Evolutionary conservation across 2,797 vertebrate species (phyloP), one percentile per base, ranked within the genome.

Genomic region (Anguilla obscura): DNA sequence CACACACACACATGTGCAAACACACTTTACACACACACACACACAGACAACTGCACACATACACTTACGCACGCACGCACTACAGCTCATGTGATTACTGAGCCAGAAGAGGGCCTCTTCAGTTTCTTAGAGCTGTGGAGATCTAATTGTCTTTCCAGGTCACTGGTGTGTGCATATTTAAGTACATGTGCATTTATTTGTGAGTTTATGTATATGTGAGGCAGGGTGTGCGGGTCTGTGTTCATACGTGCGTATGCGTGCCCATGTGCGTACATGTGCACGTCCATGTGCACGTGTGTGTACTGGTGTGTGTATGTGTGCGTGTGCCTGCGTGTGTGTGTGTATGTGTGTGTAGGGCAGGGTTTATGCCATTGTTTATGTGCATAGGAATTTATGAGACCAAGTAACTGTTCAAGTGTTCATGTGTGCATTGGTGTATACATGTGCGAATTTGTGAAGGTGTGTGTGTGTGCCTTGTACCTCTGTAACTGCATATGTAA

Each of bases 171-270:
- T 45, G 16, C 33, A 21, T 79, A 79, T 36, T 18, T 21, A 33
- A 58, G 83, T 5, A 69, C 71, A 76, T 36, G 14, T 36, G 33
- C 36, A 76, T 36, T 76, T 30, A 76, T 76, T 6, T 69, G 63
- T 90, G 71, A 60, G 88, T 69, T 54, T 83, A 16, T 86, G 86
- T 30, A 56, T n/a, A 30, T 79, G 88, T 84, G 24, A 2, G 80
- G 79, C 2, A 86, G 50, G 2, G 9, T n/a, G 45, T 21, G 74
- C 56, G 79, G 88, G 84, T 27, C 14, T 21, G 3, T 36, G 48
- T 45, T 9, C 16, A 14, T 45, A 6, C 5, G 36, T 45, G 30
- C 16, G 36, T 4, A 6, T 79, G 36, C 45, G 18, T 69, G 24
- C 63, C 2, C 7, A 69, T 69, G 63, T 69, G 63, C 27, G 9